Base-by-base conservation (phyloP, 2,797 vertebrate species). In the Esox lucius region DNA sequence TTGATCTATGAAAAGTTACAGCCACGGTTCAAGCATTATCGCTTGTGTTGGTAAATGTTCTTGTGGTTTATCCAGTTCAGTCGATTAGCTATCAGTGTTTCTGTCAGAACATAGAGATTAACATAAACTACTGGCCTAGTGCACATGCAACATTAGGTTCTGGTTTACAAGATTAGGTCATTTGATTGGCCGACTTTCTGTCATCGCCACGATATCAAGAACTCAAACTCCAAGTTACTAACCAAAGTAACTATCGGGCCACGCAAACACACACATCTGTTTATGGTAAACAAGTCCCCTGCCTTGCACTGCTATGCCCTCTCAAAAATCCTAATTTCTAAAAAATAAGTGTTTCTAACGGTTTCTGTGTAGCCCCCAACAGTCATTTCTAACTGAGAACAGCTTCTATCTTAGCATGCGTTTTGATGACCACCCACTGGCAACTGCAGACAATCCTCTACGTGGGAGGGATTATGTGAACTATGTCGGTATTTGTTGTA, bases 381-480 rank as follows among this genome's bases (percentile, higher is more conserved):
- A 68, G 81, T 75, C 74, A 73, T 12, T 22, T 31, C 31, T 66
- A 35, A 17, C 16, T 71, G 76, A 66, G 80, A 81, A 85, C 87
- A 79, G 79, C 1, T 73, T 48, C 74, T 33, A 62, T 46, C 22
- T 67, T 35, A 82, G 72, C 83, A 68, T 22, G 12, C 42, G 15
- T 46, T 65, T 74, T 75, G 56, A 68, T 39, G 70, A 68, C 66
- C 28, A 33, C 70, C 51, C 31, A 78, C 33, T 76, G 72, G 39
- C 33, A 65, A 22, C 33, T 68, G 42, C 78, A 61, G 17, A 33
- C 62, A 68, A 42, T 72, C 68, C 75, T 79, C 28, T 62, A 49
- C 33, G 2, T 72, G 71, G 81, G 72, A 84, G 71, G 59, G 48
- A 79, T 53, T 24, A 79, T 53, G 26, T 42, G 46, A 71, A 69